A percentile compares a stretch with the other conserved stretches of the same genome.
Evolutionary conservation across 2,113 vertebrate species (phyloP).

Genomic region (Tor tambroides): DNA sequence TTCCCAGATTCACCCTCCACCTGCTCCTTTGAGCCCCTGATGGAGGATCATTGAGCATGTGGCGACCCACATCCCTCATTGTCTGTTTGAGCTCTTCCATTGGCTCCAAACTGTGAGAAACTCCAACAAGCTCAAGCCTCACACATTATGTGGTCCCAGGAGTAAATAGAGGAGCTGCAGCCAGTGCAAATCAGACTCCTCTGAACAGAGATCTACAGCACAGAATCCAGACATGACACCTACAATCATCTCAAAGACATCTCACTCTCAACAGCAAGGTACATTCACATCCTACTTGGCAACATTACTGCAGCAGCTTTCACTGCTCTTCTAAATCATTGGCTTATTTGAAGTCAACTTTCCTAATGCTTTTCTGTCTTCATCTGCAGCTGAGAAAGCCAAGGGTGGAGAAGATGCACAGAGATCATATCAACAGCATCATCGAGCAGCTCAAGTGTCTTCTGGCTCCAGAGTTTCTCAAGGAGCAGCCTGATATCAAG

Average conservation of each 20-base stretch:
- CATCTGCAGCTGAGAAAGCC: conserved; percentile 59
- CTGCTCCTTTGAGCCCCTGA: conserved; percentile 47
- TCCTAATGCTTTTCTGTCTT: neutral
- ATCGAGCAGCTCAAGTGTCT: conserved; percentile 43
- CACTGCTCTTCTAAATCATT: neutral
- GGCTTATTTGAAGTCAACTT: neutral
- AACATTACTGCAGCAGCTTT: conserved; percentile 41
- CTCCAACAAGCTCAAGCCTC: conserved; percentile 66
- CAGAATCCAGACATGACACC: conserved; percentile 71
- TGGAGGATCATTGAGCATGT: conserved; percentile 49
- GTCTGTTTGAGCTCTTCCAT: conserved; percentile 62
- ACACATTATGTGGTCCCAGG: conserved; percentile 74
- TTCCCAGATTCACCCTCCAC: conserved; percentile 65
- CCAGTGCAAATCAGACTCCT: conserved; percentile 66
- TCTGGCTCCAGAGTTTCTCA: conserved; percentile 41
- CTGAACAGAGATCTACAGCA: conserved; percentile 63
- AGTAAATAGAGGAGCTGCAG: conserved; percentile 70
- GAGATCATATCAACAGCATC: conserved; percentile 55
- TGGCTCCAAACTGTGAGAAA: conserved; percentile 76
- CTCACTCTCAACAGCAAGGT: conserved; percentile 69
- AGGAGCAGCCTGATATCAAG: conserved; percentile 64
- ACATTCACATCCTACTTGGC: conserved; percentile 46
- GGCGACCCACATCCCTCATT: conserved; percentile 50
- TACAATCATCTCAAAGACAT: conserved; percentile 64
- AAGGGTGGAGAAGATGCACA: conserved; percentile 57